Conservation (phyloP, 2,888 invertebrate genomes). For the Idaea biselata region DNA sequence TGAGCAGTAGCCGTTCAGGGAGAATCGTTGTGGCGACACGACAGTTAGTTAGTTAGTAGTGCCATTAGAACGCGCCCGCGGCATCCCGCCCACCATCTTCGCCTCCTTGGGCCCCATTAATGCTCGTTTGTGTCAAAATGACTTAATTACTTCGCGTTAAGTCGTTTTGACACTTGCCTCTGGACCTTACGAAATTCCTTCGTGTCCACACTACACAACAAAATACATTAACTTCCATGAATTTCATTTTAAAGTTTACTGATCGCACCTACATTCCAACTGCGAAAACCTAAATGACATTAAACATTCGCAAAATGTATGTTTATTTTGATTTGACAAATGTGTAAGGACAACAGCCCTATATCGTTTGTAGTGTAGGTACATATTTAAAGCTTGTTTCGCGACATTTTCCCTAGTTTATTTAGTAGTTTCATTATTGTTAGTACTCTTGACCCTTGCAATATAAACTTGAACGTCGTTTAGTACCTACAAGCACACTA, state of each 20-base stretch:
- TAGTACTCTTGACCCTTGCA: constrained; percentile 52
- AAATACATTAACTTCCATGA: background rate
- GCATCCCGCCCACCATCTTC: constrained; percentile 49
- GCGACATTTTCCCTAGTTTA: constrained; percentile 40
- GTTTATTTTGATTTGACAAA: background rate
- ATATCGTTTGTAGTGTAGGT: constrained; percentile 1
- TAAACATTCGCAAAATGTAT: background rate
- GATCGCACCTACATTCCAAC: background rate
- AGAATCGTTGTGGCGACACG: constrained; percentile 59
- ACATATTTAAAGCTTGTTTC: constrained; percentile 31
- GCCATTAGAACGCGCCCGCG: constrained; percentile 62
- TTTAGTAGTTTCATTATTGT: constrained; percentile 49
- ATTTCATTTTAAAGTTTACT: background rate
- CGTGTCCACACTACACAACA: constrained; percentile 2
- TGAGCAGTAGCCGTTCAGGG: constrained; percentile 17
- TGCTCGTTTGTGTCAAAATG: constrained; percentile 67
- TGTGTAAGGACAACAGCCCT: background rate
- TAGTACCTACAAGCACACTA: constrained; percentile 36
- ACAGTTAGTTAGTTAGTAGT: constrained; percentile 68
- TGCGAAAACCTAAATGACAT: background rate
- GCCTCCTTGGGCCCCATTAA: constrained; percentile 59
- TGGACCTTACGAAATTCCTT: constrained; percentile 43
- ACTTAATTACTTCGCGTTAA: constrained; percentile 63
- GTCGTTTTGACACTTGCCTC: constrained; percentile 54
- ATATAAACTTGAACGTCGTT: constrained; percentile 49